Base-by-base conservation (phyloP, 2,113 vertebrate genomes). In the Dromaius novaehollandiae region DNA sequence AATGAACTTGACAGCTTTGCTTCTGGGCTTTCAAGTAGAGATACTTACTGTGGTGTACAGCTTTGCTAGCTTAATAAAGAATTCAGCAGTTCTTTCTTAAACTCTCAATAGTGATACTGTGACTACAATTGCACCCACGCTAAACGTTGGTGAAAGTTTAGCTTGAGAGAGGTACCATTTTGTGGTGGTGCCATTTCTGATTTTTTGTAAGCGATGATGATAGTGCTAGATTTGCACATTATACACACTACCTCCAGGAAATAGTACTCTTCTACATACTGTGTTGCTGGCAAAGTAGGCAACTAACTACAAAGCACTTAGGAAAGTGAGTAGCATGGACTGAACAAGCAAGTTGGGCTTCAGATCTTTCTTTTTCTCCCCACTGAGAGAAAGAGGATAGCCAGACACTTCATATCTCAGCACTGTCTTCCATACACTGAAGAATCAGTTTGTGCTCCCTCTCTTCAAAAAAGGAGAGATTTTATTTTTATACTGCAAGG, bases 171-270 rank as follows among this genome's bases (percentile, higher is more conserved):
- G 3, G 42, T 51, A 80, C 10, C n/a, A 24, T 55, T 85, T n/a
- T 3, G 1, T 51, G 8, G 48, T 6, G 3, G 4, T 3, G 5
- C 21, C n/a, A 3, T 66, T 80, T 89, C 34, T 42, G 1, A 3
- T 11, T 69, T 82, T 85, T 58, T 56, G 6, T 34, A 77, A 88
- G 55, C 36, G 2, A 70, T 44, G 8, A 66, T 18, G 40, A 38
- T 32, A 53, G 76, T 38, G 4, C 11, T 70, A 64, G 26, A 74
- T 86, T 44, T 21, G 53, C 12, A 46, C 2, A 11, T 48, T 51
- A 70, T 11, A 21, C 16, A 68, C 20, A 22, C 7, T 53, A 9
- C 13, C 44, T 63, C n/a, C 40, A 68, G 32, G 50, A 82, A 94
- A 65, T 19, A 56, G 38, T n/a, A 58, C 32, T 86, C 71, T 68